A percentile compares a stretch with the other conserved stretches of the same genome.
Conservation (phyloP, 1,140 invertebrate species). For the Dryas iulia region DNA sequence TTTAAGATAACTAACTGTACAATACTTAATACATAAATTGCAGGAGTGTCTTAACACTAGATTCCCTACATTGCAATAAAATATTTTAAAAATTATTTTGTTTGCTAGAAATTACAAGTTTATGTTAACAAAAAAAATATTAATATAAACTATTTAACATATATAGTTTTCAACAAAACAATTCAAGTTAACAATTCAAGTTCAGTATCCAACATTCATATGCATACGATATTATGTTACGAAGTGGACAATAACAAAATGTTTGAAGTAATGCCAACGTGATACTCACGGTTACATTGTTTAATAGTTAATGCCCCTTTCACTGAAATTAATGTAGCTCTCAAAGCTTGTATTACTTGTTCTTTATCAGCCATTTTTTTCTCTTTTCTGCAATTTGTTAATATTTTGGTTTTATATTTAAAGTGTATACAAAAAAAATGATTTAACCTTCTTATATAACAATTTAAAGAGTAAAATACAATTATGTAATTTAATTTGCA, state of each 20-base stretch:
- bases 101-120: no score
- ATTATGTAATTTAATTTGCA: neutral
- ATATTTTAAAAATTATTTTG: no score
- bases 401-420: neutral
- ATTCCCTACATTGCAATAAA: no score
- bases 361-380: conserved; percentile 68
- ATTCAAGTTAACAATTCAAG: no score
- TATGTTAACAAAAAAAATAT: no score
- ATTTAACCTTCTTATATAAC: neutral
- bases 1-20: no score
- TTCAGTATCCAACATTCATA: neutral
- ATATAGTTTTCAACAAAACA: no score
- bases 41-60: no score
- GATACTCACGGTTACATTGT: conserved; percentile 75
- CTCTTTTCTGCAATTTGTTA: neutral
- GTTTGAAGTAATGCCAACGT: neutral
- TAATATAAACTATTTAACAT: no score
- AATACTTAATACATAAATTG: no score
- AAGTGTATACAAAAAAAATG: no score
- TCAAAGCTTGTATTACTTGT: conserved; percentile 71
- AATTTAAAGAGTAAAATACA: neutral
- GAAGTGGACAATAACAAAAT: neutral
- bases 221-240: neutral
- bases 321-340: conserved; percentile 73
- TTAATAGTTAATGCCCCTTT: conserved; percentile 75